Conservation (phyloP, 2,888 invertebrate species). For the Electrophaes corylata region DNA sequence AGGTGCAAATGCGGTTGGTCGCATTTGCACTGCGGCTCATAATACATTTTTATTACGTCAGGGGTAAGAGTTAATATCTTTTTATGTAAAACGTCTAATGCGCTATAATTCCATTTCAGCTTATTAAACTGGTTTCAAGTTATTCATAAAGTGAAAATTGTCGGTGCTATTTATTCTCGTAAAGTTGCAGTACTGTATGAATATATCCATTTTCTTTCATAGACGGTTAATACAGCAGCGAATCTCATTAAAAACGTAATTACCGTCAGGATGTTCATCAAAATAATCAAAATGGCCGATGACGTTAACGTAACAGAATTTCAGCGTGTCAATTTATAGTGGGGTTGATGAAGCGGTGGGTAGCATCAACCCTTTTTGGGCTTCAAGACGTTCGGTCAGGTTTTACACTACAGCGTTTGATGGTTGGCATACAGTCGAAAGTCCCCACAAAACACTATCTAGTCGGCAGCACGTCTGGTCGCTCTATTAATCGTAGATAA, state of each 20-base stretch:
- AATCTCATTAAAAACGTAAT: slow-evolving; percentile 17
- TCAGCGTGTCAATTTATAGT: slow-evolving; percentile 32
- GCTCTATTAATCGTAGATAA: slow-evolving; percentile 68
- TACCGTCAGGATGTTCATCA: slow-evolving; percentile 11
- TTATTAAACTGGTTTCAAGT: slow-evolving; percentile 37
- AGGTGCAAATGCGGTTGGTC: slow-evolving; percentile 59
- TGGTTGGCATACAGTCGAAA: neutral
- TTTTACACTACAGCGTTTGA: neutral
- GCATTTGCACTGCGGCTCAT: slow-evolving; percentile 48
- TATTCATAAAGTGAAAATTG: slow-evolving; percentile 24
- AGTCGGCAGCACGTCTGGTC: slow-evolving; percentile 10
- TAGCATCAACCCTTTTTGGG: slow-evolving; percentile 17
- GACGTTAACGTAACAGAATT: slow-evolving; percentile 27
- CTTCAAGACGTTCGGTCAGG: slow-evolving; percentile 9
- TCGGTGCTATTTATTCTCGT: neutral
- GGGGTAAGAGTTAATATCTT: slow-evolving; percentile 65
- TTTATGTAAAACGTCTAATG: slow-evolving; percentile 63
- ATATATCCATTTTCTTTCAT: slow-evolving; percentile 1
- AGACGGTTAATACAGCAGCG: slow-evolving; percentile 5
- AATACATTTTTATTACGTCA: slow-evolving; percentile 67
- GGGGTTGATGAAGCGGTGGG: slow-evolving; percentile 35
- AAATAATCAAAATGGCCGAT: slow-evolving; percentile 24
- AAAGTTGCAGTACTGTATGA: slow-evolving; percentile 1
- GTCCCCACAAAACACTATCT: neutral
- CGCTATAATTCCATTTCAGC: slow-evolving; percentile 53